A percentile compares a stretch with the other conserved stretches of the same genome.
These are phyloP conservation scores for Quadroppia sp. DNA, from an alignment of 2,888 invertebrate species.

Conservation along the genomic window DNA sequence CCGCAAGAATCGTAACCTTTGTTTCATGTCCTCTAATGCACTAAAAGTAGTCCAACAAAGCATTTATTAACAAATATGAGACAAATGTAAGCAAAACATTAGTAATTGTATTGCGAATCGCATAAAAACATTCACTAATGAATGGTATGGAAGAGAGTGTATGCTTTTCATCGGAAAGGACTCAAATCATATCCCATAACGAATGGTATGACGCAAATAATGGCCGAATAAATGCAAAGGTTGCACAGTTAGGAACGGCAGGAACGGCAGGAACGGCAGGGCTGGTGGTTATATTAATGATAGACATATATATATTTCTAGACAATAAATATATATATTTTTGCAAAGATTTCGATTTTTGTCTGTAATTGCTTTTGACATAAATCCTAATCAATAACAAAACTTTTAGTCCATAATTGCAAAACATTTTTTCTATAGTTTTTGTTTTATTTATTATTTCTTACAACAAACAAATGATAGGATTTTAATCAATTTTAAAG, in stretches of 20 bases:
- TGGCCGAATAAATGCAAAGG: not conserved
- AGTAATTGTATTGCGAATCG: not conserved
- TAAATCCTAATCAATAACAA: no score
- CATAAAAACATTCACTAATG: not conserved
- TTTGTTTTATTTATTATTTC: no score
- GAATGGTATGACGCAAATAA: not conserved
- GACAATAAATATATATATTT: no score
- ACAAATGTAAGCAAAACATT: not conserved
- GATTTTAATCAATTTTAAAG: no score
- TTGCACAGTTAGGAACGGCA: not conserved
- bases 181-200: not conserved
- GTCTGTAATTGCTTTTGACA: no score
- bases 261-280: not conserved
- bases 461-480: no score
- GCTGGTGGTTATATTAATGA: no score
- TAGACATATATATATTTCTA: no score
- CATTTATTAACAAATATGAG: not conserved
- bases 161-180: not conserved
- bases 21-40: slow-evolving; percentile 55
- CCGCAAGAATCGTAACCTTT: slow-evolving; percentile 55
- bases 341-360: no score
- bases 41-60: slow-evolving; percentile 50
- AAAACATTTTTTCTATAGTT: no score
- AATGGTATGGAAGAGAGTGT: not conserved
- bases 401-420: no score